These are phyloP conservation scores for Rhinogobius similis DNA, from an alignment of 2,113 vertebrate genomes.

Conservation along the genomic window DNA sequence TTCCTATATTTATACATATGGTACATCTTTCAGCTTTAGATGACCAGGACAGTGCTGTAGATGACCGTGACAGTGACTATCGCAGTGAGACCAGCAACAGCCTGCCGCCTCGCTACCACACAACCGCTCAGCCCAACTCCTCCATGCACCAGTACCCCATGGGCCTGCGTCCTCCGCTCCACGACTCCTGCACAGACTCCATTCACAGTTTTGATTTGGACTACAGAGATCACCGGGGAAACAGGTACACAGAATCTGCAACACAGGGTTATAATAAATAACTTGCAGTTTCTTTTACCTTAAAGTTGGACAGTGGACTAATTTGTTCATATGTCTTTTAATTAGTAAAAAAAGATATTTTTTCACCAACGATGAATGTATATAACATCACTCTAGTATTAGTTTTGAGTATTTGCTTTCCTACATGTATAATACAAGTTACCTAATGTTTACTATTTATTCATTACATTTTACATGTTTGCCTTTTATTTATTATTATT, in stretches of 20 bases:
- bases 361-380: too few relatives aligned
- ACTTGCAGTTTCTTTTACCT: neutral
- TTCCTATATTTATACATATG: neutral
- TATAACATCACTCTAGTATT: too few relatives aligned
- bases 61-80: slow-evolving; percentile 97
- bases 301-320: neutral
- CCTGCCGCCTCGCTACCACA: slow-evolving; percentile 88
- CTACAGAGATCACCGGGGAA: slow-evolving; percentile 80
- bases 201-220: slow-evolving; percentile 86
- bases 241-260: slow-evolving; percentile 79
- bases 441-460: too few relatives aligned
- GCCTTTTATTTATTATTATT: neutral
- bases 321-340: neutral
- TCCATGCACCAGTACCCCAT: slow-evolving; percentile 91
- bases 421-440: too few relatives aligned
- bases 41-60: slow-evolving; percentile 92
- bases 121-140: slow-evolving; percentile 89
- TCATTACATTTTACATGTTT: neutral
- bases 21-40: slow-evolving; percentile 84
- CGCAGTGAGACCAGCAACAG: slow-evolving; percentile 96
- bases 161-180: slow-evolving; percentile 72
- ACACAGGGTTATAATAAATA: neutral
- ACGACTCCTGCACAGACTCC: slow-evolving; percentile 83
- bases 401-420: too few relatives aligned
- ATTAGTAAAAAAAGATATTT: too few relatives aligned